Base-by-base conservation (phyloP, 1,140 invertebrate genomes). In the Drosophila varians region DNA sequence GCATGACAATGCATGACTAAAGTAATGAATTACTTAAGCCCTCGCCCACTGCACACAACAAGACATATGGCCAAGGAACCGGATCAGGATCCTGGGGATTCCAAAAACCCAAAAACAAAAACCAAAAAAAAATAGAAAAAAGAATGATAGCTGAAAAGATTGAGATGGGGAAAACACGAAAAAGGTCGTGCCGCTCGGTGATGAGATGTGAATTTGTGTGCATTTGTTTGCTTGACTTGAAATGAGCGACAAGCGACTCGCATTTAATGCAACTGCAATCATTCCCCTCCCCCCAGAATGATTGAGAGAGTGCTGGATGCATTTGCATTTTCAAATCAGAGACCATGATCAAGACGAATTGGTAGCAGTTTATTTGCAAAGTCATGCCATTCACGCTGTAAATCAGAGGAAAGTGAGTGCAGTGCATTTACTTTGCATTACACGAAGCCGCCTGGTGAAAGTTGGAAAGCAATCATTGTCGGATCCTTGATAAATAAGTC, bases 1-100 rank as follows among this genome's bases (percentile, higher is more conserved):
- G 74, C 78, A 83, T 83, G 78, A 83, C 78, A 82, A 87, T 86
- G 80, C 82, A 86, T 86, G 82, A 82, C 77, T 82, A 87, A 87
- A 82, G 82, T 86, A 86, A 86, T 86, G 82, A 86, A 87, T 86
- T 86, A 86, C 82, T 87, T 86, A 86, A 77, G 73, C 62, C 72
- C 70, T 74, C 55, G 53, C 70, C 75, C 64, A 55, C 45, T 23
- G 31, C 49, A 51, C 48, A 38, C 62, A 56, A 38, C 62, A 18
- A 61, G 62, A 76, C 74, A 48, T 72, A 70, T 71, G 64, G 61
- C 51, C 31, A 45, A 31, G 36, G 28, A 54, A 28, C 38, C 40
- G 28, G 34, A 54, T 25, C 43, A 43, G 25, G 23, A 46, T 54
- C 11, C 49, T 72, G 45, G 31, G 62, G 68, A 47, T 49, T 38